Base-by-base conservation (phyloP, 2,113 vertebrate species). In the Eublepharis macularius region DNA sequence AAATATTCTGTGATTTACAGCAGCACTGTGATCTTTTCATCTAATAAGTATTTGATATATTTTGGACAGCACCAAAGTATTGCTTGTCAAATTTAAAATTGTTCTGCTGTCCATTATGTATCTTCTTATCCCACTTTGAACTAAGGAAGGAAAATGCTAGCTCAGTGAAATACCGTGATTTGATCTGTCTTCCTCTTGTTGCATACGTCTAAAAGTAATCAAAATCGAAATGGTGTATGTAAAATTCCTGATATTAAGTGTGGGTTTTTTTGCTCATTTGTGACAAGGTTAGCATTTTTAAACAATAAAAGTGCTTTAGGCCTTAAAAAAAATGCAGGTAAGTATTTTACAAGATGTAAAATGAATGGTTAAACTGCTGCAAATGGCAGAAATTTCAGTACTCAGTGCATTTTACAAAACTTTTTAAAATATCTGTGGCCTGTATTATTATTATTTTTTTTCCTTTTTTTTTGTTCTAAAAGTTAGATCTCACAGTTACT, bases 251-350 rank as follows among this genome's bases (percentile, higher is more conserved):
- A 51, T 89, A 86, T 92, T 73, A 87, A 88, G 0, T 39, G 45
- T 80, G 41, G 91, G 57, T 80, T 91, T 89, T 93, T 91, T 91
- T 81, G 74, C 69, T 82, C 80, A 69, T 83, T 80, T 90, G 91
- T 89, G 95, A 96, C 95, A 97, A 98, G 96, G 96, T 97, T 98
- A 98, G 96, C 95, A 98, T 98, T 98, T 97, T 95, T 95, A 95
- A 93, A 90, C 21, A 84, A 69, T n/a, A 21, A 57, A 86, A 51
- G 80, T 60, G 63, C 85, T 88, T 93, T 74, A 91, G 85, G 32
- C 79, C 82, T 77, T 87, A 60, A 68, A 80, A 89, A 63, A 65
- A 66, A 10, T 24, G 39, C 94, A 93, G 96, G 96, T 97, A 97
- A 96, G 96, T 97, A 97, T 97, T 93, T 93, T 82, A 87, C 76